Percentiles rank a stretch among this genome's conserved stretches.
Evolutionary conservation across 2,797 vertebrate species (phyloP).

Genomic region (Mus caroli): DNA sequence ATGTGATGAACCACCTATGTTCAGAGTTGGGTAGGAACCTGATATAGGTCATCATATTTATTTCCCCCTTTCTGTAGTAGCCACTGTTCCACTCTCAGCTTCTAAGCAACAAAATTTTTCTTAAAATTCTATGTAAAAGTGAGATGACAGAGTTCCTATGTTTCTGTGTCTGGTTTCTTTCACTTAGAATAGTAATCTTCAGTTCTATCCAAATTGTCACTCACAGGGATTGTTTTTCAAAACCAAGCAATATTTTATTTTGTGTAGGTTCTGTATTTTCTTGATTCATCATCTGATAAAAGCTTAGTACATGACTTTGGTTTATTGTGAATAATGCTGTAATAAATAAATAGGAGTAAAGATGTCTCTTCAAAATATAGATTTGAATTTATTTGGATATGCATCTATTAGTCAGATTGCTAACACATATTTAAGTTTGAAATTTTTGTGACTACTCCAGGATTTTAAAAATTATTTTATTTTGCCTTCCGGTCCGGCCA

Average conservation of each 20-base stretch:
- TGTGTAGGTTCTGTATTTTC: neutral
- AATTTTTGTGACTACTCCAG: neutral
- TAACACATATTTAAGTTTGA: neutral
- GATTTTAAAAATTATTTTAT: no score
- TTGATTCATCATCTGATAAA: neutral
- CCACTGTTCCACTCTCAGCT: neutral
- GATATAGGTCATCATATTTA: neutral
- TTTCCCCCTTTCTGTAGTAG: neutral
- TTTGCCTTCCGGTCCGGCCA: no score
- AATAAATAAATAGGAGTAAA: neutral
- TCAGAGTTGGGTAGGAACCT: neutral
- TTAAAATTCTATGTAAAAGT: neutral
- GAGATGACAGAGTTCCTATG: neutral
- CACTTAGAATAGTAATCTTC: neutral
- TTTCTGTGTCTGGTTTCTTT: neutral
- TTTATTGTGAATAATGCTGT: neutral
- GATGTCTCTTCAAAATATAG: neutral
- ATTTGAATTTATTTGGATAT: neutral
- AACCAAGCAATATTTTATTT: neutral
- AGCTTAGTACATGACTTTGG: neutral
- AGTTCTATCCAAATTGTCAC: neutral
- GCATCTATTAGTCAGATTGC: neutral
- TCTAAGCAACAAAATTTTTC: neutral
- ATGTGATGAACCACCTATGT: neutral
- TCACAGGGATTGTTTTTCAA: neutral